Evolutionary conservation across 2,113 vertebrate species (phyloP).

Genomic region (Excalfactoria chinensis): DNA sequence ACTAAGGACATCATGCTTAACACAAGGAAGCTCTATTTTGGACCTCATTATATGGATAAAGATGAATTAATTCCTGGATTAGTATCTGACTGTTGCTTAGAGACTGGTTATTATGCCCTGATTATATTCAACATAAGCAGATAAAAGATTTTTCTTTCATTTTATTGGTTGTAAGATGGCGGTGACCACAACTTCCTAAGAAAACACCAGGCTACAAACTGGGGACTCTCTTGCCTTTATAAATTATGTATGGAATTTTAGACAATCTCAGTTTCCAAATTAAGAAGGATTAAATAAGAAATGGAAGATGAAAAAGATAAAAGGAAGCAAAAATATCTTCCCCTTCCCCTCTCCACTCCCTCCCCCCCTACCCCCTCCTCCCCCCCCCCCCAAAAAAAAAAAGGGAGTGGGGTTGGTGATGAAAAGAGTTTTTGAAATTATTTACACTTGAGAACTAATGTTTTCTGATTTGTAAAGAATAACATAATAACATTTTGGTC

Average conservation of each 20-base stretch:
- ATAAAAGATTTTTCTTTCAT: slow-evolving; percentile 25
- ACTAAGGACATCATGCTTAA: not conserved
- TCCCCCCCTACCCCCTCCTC: too few species aligned
- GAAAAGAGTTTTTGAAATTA: not conserved
- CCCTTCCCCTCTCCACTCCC: too few species aligned
- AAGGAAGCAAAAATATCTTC: not conserved
- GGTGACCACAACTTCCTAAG: slow-evolving; percentile 2
- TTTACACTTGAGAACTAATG: not conserved
- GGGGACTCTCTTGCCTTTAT: not conserved
- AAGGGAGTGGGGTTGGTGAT: not conserved
- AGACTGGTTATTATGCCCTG: slow-evolving; percentile 7
- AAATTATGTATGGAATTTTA: not conserved
- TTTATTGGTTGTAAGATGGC: not conserved
- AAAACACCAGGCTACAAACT: slow-evolving; percentile 8
- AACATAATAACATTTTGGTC: not conserved
- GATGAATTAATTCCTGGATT: slow-evolving; percentile 58
- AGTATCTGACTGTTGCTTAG: slow-evolving; percentile 54
- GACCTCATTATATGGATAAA: slow-evolving; percentile 57
- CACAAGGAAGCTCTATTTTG: slow-evolving; percentile 17
- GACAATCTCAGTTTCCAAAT: not conserved
- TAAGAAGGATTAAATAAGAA: not conserved
- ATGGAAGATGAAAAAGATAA: not conserved
- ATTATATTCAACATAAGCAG: slow-evolving; percentile 47
- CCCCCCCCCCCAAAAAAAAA: not conserved
- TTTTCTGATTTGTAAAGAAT: not conserved